Conservation (phyloP, 2,797 vertebrate genomes). For the Gymnodraco acuticeps region DNA sequence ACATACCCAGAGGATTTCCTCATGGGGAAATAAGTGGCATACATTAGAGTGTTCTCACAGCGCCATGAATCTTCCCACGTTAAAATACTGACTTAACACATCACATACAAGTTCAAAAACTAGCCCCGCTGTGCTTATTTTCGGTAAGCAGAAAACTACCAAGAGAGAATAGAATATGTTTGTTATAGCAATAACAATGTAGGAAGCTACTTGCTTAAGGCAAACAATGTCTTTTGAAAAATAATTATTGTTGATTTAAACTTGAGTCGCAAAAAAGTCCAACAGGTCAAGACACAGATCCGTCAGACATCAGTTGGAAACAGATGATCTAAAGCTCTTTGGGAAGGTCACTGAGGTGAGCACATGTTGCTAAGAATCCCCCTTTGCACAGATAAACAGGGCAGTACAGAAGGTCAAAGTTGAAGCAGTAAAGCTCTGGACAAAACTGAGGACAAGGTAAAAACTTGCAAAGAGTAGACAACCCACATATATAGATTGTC, state of each 20-base stretch:
- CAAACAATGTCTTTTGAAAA: neutral
- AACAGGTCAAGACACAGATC: neutral
- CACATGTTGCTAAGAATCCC: neutral
- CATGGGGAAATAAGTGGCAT: slow-evolving; percentile 40
- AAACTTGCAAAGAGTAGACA: neutral
- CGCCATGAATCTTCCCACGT: slow-evolving; percentile 18
- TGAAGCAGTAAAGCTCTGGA: neutral
- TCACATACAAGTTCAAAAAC: slow-evolving; percentile 5
- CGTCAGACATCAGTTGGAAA: neutral
- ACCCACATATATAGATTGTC: neutral
- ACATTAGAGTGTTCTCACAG: slow-evolving; percentile 20
- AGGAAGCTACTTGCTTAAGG: neutral
- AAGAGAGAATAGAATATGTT: neutral
- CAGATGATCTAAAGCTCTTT: neutral
- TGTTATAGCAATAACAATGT: neutral
- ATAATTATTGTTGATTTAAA: neutral
- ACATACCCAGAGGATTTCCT: slow-evolving; percentile 38
- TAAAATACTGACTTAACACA: neutral
- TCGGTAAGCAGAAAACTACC: neutral
- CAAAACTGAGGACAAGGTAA: neutral
- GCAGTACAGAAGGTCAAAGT: neutral
- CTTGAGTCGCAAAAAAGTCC: neutral
- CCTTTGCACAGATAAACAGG: neutral
- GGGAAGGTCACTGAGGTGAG: neutral
- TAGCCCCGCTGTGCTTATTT: neutral